Evolutionary conservation across 2,888 invertebrate genomes (phyloP).

Genomic region (Buathra laborator): DNA sequence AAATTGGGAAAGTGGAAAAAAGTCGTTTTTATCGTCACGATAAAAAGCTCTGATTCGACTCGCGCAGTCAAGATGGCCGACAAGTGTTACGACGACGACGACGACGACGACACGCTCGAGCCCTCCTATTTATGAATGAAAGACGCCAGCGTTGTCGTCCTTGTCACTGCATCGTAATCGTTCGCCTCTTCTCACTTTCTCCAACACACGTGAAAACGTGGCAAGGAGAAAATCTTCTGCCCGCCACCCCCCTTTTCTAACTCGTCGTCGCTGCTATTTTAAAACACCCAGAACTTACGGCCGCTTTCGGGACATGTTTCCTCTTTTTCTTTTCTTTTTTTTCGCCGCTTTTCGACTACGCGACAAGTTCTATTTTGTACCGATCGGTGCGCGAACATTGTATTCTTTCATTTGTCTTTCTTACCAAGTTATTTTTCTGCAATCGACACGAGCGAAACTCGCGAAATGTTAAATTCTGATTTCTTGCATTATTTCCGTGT

Average conservation of each 20-base stretch:
- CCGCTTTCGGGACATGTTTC: constrained; percentile 39
- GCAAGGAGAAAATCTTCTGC: constrained; percentile 43
- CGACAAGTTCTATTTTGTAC: constrained; percentile 35
- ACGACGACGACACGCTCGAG: constrained; percentile 68
- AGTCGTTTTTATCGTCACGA: constrained; percentile 2
- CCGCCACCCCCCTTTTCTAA: constrained; percentile 34
- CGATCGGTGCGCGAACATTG: neutral
- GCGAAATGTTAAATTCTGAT: neutral
- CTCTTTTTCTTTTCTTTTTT: constrained; percentile 13
- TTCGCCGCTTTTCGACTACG: neutral
- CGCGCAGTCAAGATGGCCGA: constrained; percentile 78
- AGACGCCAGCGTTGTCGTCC: constrained; percentile 60
- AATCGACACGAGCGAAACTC: neutral
- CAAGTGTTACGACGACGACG: constrained; percentile 51
- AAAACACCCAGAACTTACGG: constrained; percentile 52
- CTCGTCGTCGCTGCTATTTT: constrained; percentile 54
- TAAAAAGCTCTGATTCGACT: constrained; percentile 57
- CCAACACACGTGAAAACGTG: constrained; percentile 9
- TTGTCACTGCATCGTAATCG: constrained; percentile 20
- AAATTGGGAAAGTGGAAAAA: neutral
- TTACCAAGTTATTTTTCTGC: neutral
- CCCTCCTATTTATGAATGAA: constrained; percentile 81
- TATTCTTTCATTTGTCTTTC: neutral
- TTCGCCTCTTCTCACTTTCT: constrained; percentile 32
- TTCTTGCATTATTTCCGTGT: neutral